Evolutionary conservation across 1,140 invertebrate genomes (phyloP), one percentile per base, ranked within the genome.

Genomic region (Radopholus similis): DNA sequence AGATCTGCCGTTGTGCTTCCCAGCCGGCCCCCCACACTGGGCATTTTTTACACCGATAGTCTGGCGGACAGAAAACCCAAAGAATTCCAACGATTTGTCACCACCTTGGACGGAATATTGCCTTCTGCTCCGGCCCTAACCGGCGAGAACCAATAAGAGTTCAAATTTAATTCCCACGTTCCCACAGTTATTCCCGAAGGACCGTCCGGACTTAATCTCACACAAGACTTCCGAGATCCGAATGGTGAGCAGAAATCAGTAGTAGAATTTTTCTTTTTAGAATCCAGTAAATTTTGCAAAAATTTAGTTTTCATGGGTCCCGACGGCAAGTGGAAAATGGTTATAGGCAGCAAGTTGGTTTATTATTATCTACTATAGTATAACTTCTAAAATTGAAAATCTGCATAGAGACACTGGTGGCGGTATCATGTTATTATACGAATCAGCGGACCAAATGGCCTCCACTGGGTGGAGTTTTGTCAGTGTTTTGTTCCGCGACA

Each of bases 291-390:
- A n/a, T n/a, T n/a, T n/a, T n/a, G 30, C 13, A 51, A 21, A 51
- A 51, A 51, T 51, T 51, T 21, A 62, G 58, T 58, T 44, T 23
- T 66, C 37, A 21, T 66, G 28, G 64, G 64, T 0, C 37, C 64
- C 23, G 55, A 66, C 47, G 64, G 64, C 13, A 40, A 56, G 18
- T 66, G 55, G 54, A 59, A 66, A 62, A 66, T 66, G 64, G 51
- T 66, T 26, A n/a, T 66, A 21, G 55, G 64, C 28, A 66, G 64
- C 28, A 44, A 49, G 35, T n/a, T n/a, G n/a, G n/a, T n/a, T n/a
- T n/a, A n/a, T n/a, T n/a, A n/a, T n/a, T n/a, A n/a, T n/a, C n/a
- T n/a, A n/a, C n/a, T n/a, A n/a, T n/a, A n/a, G n/a, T n/a, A n/a
- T n/a, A n/a, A n/a, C n/a, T n/a, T n/a, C n/a, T n/a, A n/a, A n/a